phyloP scores from a whole-genome alignment of 2,888 invertebrate genomes.

The Phrixothrix hirtus region DNA sequence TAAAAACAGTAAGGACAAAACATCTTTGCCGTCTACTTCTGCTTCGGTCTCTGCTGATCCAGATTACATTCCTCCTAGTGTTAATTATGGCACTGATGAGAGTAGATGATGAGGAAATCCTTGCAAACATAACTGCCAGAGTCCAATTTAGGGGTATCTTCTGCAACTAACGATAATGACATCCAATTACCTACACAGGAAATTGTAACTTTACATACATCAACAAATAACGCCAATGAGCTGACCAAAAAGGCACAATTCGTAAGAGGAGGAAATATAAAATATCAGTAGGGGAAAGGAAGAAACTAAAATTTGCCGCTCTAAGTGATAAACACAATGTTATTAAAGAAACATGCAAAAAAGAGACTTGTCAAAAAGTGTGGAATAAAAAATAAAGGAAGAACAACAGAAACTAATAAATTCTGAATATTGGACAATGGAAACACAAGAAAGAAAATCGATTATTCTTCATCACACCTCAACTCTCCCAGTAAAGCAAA shows the following conservation, averaged over 20 bases:
- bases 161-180: neutral
- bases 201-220: too few relatives aligned
- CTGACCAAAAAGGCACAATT: too few relatives aligned
- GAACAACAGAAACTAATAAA: slow-evolving; percentile 5
- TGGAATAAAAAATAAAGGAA: slow-evolving; percentile 4
- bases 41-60: neutral
- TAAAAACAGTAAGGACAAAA: neutral
- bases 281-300: neutral
- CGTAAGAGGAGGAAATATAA: too few relatives aligned
- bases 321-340: too few relatives aligned
- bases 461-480: too few relatives aligned
- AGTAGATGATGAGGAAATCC: neutral
- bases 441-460: slow-evolving; percentile 8
- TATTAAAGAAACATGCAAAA: slow-evolving; percentile 3
- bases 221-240: too few relatives aligned
- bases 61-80: neutral
- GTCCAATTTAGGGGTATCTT: too few relatives aligned
- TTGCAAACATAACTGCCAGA: neutral
- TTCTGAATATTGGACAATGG: slow-evolving; percentile 10
- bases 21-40: too few relatives aligned
- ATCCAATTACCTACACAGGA: neutral
- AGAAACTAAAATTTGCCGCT: too few relatives aligned
- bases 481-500: too few relatives aligned
- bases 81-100: neutral
- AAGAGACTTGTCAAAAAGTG: too few relatives aligned